A percentile compares a stretch with the other conserved stretches of the same genome.
Evolutionary conservation across 2,113 vertebrate species (phyloP).

Genomic region (Python bivittatus): DNA sequence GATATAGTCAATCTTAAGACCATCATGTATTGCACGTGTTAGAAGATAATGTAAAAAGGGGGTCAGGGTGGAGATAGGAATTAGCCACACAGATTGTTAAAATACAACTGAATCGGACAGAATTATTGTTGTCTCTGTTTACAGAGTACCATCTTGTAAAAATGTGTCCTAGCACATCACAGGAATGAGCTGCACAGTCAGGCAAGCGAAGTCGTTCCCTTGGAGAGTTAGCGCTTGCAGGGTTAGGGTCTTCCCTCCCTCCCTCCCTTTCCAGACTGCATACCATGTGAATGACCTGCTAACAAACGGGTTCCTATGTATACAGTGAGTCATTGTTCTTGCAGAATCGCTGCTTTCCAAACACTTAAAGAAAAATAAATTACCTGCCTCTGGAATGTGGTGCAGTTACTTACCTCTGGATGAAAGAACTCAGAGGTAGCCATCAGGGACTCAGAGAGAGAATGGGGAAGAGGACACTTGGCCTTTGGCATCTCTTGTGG

Average conservation of each 20-base stretch:
- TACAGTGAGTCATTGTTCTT: conserved; percentile 58
- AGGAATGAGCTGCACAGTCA: neutral
- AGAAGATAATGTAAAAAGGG: no score
- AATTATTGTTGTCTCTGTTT: neutral
- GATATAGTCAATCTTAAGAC: no score
- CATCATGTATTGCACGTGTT: no score
- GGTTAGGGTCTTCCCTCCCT: neutral
- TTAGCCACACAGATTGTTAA: neutral
- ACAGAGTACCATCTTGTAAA: no score
- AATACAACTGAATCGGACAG: neutral
- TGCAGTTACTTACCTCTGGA: conserved; percentile 23
- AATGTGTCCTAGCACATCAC: neutral
- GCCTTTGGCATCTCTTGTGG: neutral
- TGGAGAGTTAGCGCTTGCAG: no score
- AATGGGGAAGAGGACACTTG: neutral
- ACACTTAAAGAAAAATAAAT: conserved; percentile 33
- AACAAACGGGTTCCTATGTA: conserved; percentile 19
- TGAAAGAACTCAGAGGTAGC: neutral
- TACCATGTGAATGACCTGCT: conserved; percentile 23
- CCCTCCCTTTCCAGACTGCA: neutral
- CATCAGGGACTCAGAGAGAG: neutral
- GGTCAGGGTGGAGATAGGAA: neutral
- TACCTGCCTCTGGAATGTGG: conserved; percentile 57
- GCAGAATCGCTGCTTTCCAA: conserved; percentile 41
- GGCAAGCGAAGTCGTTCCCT: neutral